Evolutionary conservation across 1,140 invertebrate species (phyloP), one percentile per base, ranked within the genome.

Genomic region (Eufriesea mexicana): DNA sequence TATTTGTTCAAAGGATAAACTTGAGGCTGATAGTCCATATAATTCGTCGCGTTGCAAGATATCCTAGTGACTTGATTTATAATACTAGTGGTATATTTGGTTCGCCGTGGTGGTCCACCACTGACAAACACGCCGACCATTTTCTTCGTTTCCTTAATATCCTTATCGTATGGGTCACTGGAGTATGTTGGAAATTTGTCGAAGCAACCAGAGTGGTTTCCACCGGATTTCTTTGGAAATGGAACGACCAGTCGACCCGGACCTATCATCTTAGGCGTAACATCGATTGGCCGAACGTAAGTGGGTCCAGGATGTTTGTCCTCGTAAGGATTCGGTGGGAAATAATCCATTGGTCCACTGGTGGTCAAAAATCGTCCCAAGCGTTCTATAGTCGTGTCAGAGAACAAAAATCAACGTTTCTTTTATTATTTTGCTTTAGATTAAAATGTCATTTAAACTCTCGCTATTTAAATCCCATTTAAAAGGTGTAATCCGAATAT

Each of bases 21-120:
- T 61, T 83, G 88, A 77, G 88, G 83, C 8, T 61, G 61, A 70
- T 93, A 93, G 54, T 86, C 62, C 20, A 20, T 10, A 76, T 90
- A 93, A 90, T 91, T 93, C 12, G 79, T 88, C 2, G 72, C 79
- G 67, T 93, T 93, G 66, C 92, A 92, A 23, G 92, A 89, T 47
- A 91, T 76, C 10, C 74, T 86, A 1, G 93, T 93, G n/a, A 93
- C 90, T 49, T 89, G 86, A 57, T 89, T 85, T 59, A 93, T 90
- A 62, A 92, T 89, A 79, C 92, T 93, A n/a, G 75, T 85, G 5
- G 92, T 93, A 62, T 89, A 91, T 76, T 93, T 93, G 9, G 90
- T 68, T 79, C 87, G 89, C 42, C 68, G 71, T 28, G 84, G 57
- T 8, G 91, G 90, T 67, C 86, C 89, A 66, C 87, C 84, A 10